Conservation (phyloP, 2,113 vertebrate genomes). For the Myotis lucifugus region DNA sequence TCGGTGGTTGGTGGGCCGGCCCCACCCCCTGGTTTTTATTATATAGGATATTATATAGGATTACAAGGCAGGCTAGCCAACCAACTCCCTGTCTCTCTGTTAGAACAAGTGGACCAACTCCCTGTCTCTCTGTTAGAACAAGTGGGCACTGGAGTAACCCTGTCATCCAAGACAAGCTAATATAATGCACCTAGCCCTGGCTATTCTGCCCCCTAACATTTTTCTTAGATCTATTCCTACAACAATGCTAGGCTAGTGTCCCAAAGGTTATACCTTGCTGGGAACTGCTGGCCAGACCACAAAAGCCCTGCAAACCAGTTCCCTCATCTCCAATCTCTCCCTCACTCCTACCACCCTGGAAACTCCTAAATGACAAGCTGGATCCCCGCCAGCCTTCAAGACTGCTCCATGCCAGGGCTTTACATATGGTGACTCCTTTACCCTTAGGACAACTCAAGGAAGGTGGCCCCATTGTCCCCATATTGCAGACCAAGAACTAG, state of each 20-base stretch:
- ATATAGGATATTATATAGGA: too few species aligned
- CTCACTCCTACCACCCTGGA: accelerated
- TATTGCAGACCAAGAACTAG: background rate
- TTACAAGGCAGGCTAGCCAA: too few species aligned
- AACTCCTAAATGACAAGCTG: background rate
- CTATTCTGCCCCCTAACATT: background rate
- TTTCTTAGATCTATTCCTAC: background rate
- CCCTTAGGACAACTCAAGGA: background rate
- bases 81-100: background rate
- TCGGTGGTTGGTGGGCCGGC: too few species aligned
- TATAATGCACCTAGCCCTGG: background rate
- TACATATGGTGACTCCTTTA: accelerated
- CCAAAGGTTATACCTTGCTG: background rate
- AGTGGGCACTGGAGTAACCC: background rate
- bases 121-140: background rate
- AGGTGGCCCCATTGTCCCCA: background rate
- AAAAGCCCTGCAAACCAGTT: background rate
- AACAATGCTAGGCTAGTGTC: background rate
- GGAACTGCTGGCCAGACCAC: background rate
- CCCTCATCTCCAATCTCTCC: background rate
- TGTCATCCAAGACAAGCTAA: background rate
- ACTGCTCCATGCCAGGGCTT: background rate
- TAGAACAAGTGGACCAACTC: background rate
- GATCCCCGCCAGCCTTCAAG: background rate
- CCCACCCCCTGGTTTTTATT: too few species aligned